Conservation (phyloP, 2,888 invertebrate species). For the Lycophotia porphyrea region DNA sequence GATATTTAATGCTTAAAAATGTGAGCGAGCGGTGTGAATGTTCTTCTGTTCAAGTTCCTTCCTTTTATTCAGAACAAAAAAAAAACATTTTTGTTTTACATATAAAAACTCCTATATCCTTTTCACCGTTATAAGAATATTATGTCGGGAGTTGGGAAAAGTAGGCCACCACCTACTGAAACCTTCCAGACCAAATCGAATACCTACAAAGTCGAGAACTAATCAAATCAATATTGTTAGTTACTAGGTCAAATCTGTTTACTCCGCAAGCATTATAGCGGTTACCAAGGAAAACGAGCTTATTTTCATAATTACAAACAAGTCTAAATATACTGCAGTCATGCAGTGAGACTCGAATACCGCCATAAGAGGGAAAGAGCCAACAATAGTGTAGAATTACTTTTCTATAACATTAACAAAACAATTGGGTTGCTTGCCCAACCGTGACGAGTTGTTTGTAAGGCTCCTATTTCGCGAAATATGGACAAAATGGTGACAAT, state of each 20-base stretch:
- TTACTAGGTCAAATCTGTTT: constrained; percentile 22
- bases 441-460: constrained; percentile 44
- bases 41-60: neutral
- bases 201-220: constrained; percentile 6
- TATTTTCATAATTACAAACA: constrained; percentile 43
- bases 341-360: constrained; percentile 11
- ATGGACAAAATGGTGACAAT: constrained; percentile 40
- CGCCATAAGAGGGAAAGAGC: constrained; percentile 29
- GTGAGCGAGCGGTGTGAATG: neutral
- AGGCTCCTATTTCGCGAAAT: constrained; percentile 59
- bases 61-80: neutral
- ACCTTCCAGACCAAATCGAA: neutral
- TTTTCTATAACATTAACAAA: constrained; percentile 49
- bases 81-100: neutral
- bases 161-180: neutral
- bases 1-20: neutral
- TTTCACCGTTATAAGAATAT: neutral
- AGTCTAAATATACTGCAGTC: constrained; percentile 39
- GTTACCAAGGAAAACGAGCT: constrained; percentile 54
- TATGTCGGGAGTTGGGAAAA: neutral
- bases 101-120: neutral
- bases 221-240: constrained; percentile 27
- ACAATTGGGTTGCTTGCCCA: constrained; percentile 59
- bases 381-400: constrained; percentile 57
- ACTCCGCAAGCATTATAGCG: constrained; percentile 22